phyloP scores from a whole-genome alignment of 2,888 invertebrate genomes.

The Arrhopalites spinosus region DNA sequence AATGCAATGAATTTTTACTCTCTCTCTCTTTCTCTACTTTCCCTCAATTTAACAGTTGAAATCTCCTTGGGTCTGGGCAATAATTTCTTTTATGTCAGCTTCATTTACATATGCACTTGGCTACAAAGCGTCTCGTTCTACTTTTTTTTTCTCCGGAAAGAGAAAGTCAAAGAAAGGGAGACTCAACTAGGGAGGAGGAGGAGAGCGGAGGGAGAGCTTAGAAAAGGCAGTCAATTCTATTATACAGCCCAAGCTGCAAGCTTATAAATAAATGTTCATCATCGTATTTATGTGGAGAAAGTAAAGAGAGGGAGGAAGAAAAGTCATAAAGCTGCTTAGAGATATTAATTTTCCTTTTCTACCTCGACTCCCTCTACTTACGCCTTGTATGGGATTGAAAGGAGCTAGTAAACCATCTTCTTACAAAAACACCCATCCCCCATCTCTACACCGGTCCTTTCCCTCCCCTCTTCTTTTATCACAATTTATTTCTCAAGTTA shows the following conservation, averaged over 20 bases:
- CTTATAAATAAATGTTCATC: conserved; percentile 30
- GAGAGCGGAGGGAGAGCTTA: neutral
- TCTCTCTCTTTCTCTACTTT: neutral
- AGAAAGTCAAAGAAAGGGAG: too few relatives aligned
- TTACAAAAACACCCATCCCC: neutral
- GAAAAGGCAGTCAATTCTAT: neutral
- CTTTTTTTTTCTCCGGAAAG: neutral
- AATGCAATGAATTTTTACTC: conserved; percentile 8
- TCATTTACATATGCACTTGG: conserved; percentile 20
- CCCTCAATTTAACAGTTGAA: conserved; percentile 12
- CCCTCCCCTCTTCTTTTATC: neutral
- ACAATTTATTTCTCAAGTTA: neutral
- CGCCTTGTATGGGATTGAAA: conserved; percentile 1
- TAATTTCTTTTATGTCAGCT: conserved; percentile 24
- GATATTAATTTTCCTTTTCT: conserved; percentile 30
- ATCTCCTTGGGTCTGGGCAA: conserved; percentile 12
- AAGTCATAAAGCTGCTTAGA: conserved; percentile 37
- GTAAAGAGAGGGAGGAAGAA: neutral
- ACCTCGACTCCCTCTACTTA: conserved; percentile 3
- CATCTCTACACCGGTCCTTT: neutral
- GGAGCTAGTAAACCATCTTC: conserved; percentile 11
- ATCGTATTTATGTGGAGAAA: conserved; percentile 25
- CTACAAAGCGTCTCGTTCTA: neutral
- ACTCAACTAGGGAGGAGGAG: neutral
- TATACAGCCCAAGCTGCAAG: neutral